Base-by-base conservation (phyloP, 2,113 vertebrate species). In the Barnardius zonarius region DNA sequence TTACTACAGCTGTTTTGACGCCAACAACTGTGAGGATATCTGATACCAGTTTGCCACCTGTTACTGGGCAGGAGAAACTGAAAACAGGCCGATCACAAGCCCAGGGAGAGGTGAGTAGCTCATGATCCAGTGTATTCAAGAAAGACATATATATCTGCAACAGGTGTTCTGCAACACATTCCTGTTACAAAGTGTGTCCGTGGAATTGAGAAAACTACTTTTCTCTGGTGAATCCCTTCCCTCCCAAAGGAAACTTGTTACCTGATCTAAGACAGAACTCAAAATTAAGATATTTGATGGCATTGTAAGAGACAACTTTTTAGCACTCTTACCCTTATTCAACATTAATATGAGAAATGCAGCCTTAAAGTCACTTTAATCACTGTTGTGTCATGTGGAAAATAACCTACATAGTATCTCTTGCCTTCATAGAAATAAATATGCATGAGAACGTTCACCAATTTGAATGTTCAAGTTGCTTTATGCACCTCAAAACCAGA, bases 41-140 rank as follows among this genome's bases (percentile, higher is more conserved):
- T n/a, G 98, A 99, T 90, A 98, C 97, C 87, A 98, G 98, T 73
- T 98, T 97, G 96, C 97, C 97, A 93, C 81, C 91, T 97, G 97
- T 97, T 95, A 97, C 95, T 48, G 98, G 96, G 86, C 98, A 98
- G 69, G 99, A 99, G 93, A 98, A 98, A 63, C 96, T 98, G 96
- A 98, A 98, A 80, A 94, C 98, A 43, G 85, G 96, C 90, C 98
- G 98, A 98, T 97, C 96, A 12, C 98, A 97, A 91, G 79, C 80
- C 88, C 98, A 97, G 86, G 98, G 98, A 91, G 99, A 99, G 98
- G 99, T 99, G 97, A 98, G 98, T 97, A 78, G 51, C 44, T 91
- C 85, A 6, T 33, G 73, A 52, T 75, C 33, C 44, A 75, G 28
- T n/a, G 10, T 33, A 61, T 81, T 88, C 66, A 33, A 80, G 57